These are phyloP conservation scores for Epicauta chinensis DNA, from an alignment of 1,140 invertebrate genomes.

Conservation along the genomic window DNA sequence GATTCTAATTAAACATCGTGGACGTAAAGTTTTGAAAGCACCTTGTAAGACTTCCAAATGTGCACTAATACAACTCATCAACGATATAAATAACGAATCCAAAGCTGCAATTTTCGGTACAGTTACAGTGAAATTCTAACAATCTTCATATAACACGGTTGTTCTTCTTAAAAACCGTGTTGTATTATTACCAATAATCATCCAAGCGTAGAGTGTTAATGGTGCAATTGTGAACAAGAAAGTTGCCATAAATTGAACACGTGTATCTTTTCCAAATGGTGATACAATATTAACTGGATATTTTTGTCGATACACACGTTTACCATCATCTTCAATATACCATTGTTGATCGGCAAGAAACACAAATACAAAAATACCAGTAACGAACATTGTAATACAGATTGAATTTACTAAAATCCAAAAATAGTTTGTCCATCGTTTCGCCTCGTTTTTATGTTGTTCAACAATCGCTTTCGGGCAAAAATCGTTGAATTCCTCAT, in stretches of 20 bases:
- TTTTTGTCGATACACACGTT: slow-evolving; percentile 1
- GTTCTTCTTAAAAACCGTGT: no score
- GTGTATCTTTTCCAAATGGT: slow-evolving; percentile 5
- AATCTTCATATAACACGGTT: no score
- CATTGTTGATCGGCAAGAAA: slow-evolving; percentile 3
- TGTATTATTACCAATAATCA: slow-evolving; percentile 8
- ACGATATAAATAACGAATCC: slow-evolving; percentile 24
- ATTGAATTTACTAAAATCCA: slow-evolving; percentile 1
- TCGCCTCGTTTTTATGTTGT: background rate
- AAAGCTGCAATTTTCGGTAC: background rate
- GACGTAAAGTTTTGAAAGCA: slow-evolving; percentile 29
- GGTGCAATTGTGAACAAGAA: slow-evolving; percentile 2
- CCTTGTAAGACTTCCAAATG: slow-evolving; percentile 31
- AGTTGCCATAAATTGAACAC: background rate
- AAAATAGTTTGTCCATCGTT: slow-evolving; percentile 5
- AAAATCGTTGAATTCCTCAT: background rate
- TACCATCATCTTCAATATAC: background rate
- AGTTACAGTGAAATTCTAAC: no score
- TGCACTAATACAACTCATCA: slow-evolving; percentile 27
- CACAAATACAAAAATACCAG: background rate
- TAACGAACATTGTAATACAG: slow-evolving; percentile 6
- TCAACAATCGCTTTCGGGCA: slow-evolving; percentile 1
- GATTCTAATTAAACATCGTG: slow-evolving; percentile 23
- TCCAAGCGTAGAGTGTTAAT: slow-evolving; percentile 3
- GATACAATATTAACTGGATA: slow-evolving; percentile 6